Percentiles rank a stretch among this genome's conserved stretches.
These are phyloP conservation scores for Leucophora obtusa DNA, from an alignment of 2,888 invertebrate species.

Conservation along the genomic window DNA sequence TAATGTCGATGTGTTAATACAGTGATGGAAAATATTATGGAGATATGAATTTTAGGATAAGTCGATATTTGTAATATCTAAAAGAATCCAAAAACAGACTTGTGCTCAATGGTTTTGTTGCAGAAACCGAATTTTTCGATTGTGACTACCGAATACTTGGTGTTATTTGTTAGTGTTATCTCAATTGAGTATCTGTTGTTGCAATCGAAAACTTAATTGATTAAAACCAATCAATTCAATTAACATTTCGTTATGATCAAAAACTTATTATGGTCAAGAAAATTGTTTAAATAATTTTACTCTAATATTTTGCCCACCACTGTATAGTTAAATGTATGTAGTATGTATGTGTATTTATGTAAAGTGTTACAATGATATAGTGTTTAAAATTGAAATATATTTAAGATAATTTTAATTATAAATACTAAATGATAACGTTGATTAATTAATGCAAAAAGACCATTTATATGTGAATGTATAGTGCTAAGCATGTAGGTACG, in stretches of 20 bases:
- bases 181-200: no score
- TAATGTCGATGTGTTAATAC: background rate
- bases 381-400: background rate
- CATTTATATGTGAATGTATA: background rate
- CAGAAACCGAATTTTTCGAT: no score
- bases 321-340: background rate
- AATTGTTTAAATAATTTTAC: no score
- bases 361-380: background rate
- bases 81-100: background rate
- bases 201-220: no score
- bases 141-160: no score
- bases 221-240: no score
- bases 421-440: background rate
- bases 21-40: background rate
- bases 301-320: background rate
- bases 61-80: background rate
- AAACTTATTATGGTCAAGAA: no score
- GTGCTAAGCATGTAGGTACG: background rate
- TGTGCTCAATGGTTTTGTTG: background rate
- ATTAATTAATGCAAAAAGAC: constrained; percentile 5
- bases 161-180: no score
- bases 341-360: background rate
- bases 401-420: background rate
- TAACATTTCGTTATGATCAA: no score
- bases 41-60: no score